Evolutionary conservation across 1,140 invertebrate species (phyloP).

Genomic region (Armadillidium nasatum): DNA sequence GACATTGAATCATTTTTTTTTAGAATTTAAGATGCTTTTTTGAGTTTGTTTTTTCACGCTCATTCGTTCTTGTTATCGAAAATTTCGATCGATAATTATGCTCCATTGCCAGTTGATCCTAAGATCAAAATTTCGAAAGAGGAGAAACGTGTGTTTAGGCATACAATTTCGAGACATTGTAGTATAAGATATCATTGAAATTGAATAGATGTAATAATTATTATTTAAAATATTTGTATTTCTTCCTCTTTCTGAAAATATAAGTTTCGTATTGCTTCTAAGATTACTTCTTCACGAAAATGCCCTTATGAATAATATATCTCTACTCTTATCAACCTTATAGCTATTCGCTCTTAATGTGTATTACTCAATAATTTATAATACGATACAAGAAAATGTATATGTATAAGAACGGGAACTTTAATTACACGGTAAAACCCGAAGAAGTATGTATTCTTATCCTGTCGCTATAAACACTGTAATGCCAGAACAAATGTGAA

Average conservation of each 20-base stretch:
- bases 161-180: conserved; percentile 1
- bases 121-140: background rate
- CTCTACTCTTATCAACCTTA: no score
- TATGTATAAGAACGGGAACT: no score
- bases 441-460: no score
- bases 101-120: no score
- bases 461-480: no score
- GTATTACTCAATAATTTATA: no score
- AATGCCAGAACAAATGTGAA: no score
- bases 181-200: background rate
- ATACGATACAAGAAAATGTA: no score
- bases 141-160: background rate
- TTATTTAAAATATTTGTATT: background rate
- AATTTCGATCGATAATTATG: no score
- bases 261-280: background rate
- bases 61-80: background rate
- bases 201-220: conserved; percentile 8
- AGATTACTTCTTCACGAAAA: background rate
- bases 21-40: background rate
- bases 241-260: background rate
- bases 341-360: no score
- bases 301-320: no score
- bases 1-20: background rate
- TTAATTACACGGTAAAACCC: no score
- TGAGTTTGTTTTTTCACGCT: background rate